Conservation (phyloP, 2,113 vertebrate genomes). For the Calyptomena viridis region DNA sequence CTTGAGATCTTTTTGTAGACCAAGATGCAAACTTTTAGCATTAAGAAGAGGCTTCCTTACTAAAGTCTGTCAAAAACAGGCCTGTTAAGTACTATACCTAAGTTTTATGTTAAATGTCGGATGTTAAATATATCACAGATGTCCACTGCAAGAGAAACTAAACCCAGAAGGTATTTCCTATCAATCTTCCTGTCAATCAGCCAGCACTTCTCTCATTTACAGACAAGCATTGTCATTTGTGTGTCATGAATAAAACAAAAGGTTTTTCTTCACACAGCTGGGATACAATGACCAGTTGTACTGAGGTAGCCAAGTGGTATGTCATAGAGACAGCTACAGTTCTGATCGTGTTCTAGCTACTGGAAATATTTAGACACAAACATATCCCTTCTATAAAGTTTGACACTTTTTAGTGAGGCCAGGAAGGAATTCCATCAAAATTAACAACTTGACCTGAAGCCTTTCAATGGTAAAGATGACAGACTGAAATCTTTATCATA, state of each 20-base stretch:
- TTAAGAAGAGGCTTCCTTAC: background rate
- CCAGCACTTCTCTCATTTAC: background rate
- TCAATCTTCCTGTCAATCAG: background rate
- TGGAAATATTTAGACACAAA: background rate
- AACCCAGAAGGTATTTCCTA: background rate
- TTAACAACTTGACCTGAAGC: background rate
- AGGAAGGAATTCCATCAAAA: background rate
- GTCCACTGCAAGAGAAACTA: background rate
- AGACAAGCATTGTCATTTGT: background rate
- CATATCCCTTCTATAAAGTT: background rate
- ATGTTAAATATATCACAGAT: background rate
- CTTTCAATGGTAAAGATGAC: background rate
- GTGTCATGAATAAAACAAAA: background rate
- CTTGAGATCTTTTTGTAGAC: background rate
- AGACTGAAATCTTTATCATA: background rate
- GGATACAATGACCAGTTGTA: background rate
- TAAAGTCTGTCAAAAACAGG: background rate
- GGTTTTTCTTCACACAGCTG: background rate
- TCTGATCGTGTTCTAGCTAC: background rate
- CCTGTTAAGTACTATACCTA: background rate
- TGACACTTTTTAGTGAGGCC: background rate
- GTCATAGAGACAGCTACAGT: background rate
- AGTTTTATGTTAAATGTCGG: background rate
- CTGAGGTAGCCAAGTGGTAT: background rate
- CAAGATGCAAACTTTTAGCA: background rate